Evolutionary conservation across 1,140 invertebrate species (phyloP).

Genomic region (Cherax quadricarinatus): DNA sequence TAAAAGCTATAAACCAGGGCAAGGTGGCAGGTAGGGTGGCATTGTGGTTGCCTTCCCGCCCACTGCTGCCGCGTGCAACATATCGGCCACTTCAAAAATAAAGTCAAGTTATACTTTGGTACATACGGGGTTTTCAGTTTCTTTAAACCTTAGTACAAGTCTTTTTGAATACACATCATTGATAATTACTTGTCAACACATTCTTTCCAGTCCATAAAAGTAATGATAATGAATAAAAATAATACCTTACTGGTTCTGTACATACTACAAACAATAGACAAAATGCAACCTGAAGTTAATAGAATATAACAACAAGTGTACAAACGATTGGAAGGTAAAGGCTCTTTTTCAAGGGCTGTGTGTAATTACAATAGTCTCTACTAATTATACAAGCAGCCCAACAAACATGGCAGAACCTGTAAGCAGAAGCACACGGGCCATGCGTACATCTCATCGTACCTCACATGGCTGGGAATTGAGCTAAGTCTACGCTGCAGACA

Average conservation of each 20-base stretch:
- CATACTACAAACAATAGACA: conserved; percentile 71
- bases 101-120: conserved; percentile 71
- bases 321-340: conserved; percentile 72
- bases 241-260: conserved; percentile 72
- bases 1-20: conserved; percentile 49
- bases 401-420: conserved; percentile 70
- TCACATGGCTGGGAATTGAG: conserved; percentile 68
- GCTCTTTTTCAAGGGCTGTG: conserved; percentile 69
- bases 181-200: conserved; percentile 66
- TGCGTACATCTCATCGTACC: conserved; percentile 42
- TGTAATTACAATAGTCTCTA: conserved; percentile 69
- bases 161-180: conserved; percentile 70
- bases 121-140: conserved; percentile 68
- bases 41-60: conserved; percentile 50
- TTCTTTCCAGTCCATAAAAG: conserved; percentile 69
- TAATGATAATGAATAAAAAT: conserved; percentile 72
- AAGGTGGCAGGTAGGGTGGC: conserved; percentile 42
- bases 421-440: conserved; percentile 70
- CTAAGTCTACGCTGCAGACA: conserved; percentile 67
- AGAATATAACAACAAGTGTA: conserved; percentile 71
- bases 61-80: conserved; percentile 57
- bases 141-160: conserved; percentile 54
- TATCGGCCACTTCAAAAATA: conserved; percentile 67
- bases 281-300: conserved; percentile 70
- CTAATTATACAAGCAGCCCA: conserved; percentile 71